Percentiles rank a stretch among this genome's conserved stretches.
phyloP scores from a whole-genome alignment of 2,888 invertebrate species.

The Dinocampus coccinellae region DNA sequence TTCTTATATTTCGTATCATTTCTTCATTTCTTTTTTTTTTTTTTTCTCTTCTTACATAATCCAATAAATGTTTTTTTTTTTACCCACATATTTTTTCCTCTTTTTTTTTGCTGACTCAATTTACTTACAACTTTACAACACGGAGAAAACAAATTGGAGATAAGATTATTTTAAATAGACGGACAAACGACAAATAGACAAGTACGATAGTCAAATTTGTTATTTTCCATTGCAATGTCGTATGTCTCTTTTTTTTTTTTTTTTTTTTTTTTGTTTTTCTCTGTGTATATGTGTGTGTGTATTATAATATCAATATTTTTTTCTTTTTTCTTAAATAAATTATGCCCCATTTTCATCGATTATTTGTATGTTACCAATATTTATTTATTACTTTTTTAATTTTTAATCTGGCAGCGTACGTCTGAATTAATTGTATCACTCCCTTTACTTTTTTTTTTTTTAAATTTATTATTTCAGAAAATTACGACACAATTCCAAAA shows the following conservation, averaged over 20 bases:
- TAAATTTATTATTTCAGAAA: background rate
- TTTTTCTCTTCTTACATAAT: slow-evolving; percentile 11
- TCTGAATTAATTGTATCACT: background rate
- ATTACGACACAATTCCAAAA: background rate
- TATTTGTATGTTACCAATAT: slow-evolving; percentile 37
- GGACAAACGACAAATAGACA: slow-evolving; percentile 62
- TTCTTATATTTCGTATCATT: slow-evolving; percentile 36
- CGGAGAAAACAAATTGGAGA: slow-evolving; percentile 62
- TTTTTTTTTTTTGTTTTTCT: too few relatives aligned
- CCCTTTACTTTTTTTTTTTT: background rate
- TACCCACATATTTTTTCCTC: too few relatives aligned
- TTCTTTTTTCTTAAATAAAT: slow-evolving; percentile 42
- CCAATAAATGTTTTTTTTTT: slow-evolving; percentile 10
- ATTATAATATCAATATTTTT: slow-evolving; percentile 15
- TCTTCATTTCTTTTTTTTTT: slow-evolving; percentile 37
- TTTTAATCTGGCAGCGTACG: background rate
- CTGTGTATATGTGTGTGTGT: too few relatives aligned
- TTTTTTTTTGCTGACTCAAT: slow-evolving; percentile 35
- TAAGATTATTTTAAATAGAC: slow-evolving; percentile 54
- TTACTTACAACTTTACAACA: slow-evolving; percentile 63
- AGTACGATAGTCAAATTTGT: slow-evolving; percentile 54
- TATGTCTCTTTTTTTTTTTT: background rate
- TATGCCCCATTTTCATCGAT: slow-evolving; percentile 42
- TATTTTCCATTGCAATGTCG: slow-evolving; percentile 7
- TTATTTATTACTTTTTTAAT: slow-evolving; percentile 21